A percentile compares a stretch with the other conserved stretches of the same genome.
Evolutionary conservation across 2,888 invertebrate species (phyloP).

Genomic region (Drosophila melanocephala): DNA sequence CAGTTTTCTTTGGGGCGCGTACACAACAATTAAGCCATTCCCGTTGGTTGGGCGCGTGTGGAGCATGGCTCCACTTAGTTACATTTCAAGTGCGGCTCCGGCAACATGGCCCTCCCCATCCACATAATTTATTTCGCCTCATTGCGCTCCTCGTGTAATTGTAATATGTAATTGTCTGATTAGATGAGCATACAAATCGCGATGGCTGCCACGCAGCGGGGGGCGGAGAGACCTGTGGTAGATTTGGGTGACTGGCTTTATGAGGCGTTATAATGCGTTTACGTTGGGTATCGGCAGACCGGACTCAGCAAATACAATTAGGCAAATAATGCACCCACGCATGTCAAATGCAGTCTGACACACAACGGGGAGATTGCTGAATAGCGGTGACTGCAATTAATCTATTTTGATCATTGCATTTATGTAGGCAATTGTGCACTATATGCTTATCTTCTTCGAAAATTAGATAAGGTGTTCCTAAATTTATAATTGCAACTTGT

Average conservation of each 20-base stretch:
- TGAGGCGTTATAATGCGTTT: constrained; percentile 79
- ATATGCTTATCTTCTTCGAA: constrained; percentile 33
- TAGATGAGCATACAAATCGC: constrained; percentile 57
- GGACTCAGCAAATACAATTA: constrained; percentile 75
- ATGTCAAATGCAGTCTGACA: constrained; percentile 48
- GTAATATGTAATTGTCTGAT: constrained; percentile 74
- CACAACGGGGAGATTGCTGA: neutral
- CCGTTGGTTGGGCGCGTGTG: constrained; percentile 17
- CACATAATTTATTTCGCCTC: constrained; percentile 69
- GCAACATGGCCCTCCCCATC: neutral
- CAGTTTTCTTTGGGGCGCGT: constrained; percentile 34
- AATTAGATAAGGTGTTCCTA: constrained; percentile 7
- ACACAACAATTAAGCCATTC: constrained; percentile 73
- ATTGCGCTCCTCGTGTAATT: constrained; percentile 69
- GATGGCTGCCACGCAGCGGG: constrained; percentile 22
- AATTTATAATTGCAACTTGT: neutral
- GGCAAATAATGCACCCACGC: constrained; percentile 63
- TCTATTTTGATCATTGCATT: constrained; percentile 20
- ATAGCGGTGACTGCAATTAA: constrained; percentile 7
- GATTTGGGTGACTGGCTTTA: constrained; percentile 35
- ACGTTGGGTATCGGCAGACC: constrained; percentile 44
- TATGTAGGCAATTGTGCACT: constrained; percentile 10
- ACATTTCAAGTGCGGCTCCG: constrained; percentile 45
- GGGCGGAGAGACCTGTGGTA: neutral
- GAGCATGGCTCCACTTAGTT: constrained; percentile 29